Conservation (phyloP, 1,140 invertebrate species). For the Himalopsyche phryganea region DNA sequence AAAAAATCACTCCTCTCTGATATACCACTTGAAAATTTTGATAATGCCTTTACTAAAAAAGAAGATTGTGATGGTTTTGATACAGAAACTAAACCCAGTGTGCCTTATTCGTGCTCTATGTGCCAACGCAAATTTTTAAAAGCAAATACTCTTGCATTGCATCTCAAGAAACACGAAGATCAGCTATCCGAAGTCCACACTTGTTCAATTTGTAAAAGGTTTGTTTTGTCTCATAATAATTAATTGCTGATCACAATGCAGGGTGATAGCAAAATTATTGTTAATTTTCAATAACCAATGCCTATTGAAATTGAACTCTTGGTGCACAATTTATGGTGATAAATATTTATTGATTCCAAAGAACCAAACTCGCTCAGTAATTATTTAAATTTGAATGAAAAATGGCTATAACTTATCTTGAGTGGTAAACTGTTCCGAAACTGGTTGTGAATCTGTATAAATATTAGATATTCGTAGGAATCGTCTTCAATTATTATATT, state of each 20-base stretch:
- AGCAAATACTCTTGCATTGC: constrained; percentile 43
- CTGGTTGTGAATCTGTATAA: no score
- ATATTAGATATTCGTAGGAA: no score
- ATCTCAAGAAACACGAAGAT: constrained; percentile 47
- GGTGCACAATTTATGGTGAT: background rate
- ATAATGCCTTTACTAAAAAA: background rate
- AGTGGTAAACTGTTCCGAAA: no score
- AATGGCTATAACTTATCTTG: no score
- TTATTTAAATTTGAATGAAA: no score
- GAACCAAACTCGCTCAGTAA: background rate
- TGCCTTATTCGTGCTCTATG: constrained; percentile 43
- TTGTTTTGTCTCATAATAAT: background rate
- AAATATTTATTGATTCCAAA: background rate
- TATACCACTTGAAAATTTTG: background rate
- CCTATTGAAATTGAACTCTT: background rate
- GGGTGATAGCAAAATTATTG: background rate
- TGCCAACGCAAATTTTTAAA: constrained; percentile 49
- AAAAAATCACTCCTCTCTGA: constrained; percentile 1
- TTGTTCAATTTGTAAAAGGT: constrained; percentile 44
- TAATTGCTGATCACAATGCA: background rate
- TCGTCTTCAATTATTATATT: no score
- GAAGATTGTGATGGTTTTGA: constrained; percentile 9
- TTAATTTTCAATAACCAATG: background rate
- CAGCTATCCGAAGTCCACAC: constrained; percentile 38
- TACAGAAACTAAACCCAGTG: constrained; percentile 2